These are phyloP conservation scores for Prosopocoilus inquinatus DNA, from an alignment of 2,888 invertebrate species.

Conservation along the genomic window DNA sequence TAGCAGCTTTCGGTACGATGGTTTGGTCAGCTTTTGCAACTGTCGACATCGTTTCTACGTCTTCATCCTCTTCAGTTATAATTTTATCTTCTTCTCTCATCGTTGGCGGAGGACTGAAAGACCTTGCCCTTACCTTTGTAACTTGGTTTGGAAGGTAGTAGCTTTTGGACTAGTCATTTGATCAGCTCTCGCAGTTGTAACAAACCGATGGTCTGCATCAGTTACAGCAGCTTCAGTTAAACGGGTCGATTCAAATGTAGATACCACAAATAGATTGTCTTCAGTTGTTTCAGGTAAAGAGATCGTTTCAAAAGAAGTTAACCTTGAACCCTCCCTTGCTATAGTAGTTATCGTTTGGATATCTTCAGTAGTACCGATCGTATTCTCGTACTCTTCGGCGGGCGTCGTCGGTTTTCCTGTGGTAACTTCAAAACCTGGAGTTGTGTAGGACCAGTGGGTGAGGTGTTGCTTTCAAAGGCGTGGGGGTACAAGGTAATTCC, in stretches of 20 bases:
- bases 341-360: background rate
- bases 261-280: too few relatives aligned
- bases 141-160: too few relatives aligned
- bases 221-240: background rate
- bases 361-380: conserved; percentile 30
- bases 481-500: conserved; percentile 43
- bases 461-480: conserved; percentile 14
- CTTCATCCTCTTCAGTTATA: conserved; percentile 4
- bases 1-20: too few relatives aligned
- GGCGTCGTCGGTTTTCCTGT: background rate
- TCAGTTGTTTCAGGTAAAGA: background rate
- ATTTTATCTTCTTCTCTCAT: background rate
- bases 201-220: background rate
- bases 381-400: background rate
- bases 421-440: conserved; percentile 1
- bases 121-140: too few relatives aligned
- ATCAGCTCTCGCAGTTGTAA: background rate
- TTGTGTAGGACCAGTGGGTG: conserved; percentile 5
- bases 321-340: background rate
- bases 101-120: background rate
- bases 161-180: too few relatives aligned
- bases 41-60: conserved; percentile 7
- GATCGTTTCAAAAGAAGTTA: background rate
- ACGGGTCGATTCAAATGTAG: background rate
- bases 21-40: background rate